A percentile compares a stretch with the other conserved stretches of the same genome.
These are phyloP conservation scores for Momotus momota DNA, from an alignment of 2,797 vertebrate species.

Conservation along the genomic window DNA sequence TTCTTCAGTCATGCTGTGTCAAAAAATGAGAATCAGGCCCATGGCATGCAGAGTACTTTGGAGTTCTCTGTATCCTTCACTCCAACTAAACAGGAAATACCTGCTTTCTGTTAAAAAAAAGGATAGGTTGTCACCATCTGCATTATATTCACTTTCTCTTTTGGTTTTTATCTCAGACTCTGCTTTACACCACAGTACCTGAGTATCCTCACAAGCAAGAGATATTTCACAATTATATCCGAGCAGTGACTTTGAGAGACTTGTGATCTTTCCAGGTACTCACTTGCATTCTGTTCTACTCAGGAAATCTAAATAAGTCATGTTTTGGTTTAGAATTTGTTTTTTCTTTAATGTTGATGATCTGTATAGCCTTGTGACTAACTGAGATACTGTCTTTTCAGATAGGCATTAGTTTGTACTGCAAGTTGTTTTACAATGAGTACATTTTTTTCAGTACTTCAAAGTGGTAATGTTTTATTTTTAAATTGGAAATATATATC, in stretches of 20 bases:
- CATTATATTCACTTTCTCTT: neutral
- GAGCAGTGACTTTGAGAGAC: neutral
- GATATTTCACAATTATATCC: neutral
- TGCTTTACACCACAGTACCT: neutral
- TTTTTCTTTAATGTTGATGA: neutral
- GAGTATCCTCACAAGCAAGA: neutral
- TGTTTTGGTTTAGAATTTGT: too few relatives aligned
- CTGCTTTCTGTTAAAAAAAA: neutral
- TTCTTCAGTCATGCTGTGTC: neutral
- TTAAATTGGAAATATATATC: neutral
- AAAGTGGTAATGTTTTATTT: neutral
- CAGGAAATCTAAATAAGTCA: neutral
- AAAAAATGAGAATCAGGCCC: neutral
- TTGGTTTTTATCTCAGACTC: neutral
- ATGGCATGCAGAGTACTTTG: neutral
- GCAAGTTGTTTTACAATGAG: neutral
- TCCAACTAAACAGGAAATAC: neutral
- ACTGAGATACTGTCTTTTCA: neutral
- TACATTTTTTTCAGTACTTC: neutral
- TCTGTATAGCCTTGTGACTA: neutral
- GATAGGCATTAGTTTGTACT: neutral
- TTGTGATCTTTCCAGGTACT: neutral
- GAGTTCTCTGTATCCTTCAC: neutral
- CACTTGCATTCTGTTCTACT: neutral
- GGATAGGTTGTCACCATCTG: neutral